Percentiles rank a stretch among this genome's conserved stretches.
These are phyloP conservation scores for Galeruca laticollis DNA, from an alignment of 2,888 invertebrate species.

Conservation along the genomic window DNA sequence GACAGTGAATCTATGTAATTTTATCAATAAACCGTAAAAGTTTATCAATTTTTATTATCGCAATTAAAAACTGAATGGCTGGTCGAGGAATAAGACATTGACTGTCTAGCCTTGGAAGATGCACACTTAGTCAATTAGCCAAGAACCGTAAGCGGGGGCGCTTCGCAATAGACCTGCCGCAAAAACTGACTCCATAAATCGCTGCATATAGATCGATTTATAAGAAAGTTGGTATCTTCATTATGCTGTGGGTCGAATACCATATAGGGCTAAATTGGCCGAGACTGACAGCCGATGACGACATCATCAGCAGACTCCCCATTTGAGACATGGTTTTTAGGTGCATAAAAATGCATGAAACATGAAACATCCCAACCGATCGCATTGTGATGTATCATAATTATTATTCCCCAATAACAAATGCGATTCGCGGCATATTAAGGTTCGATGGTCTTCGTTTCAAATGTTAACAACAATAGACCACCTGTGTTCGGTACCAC, in stretches of 20 bases:
- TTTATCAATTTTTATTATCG: not conserved
- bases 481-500: slow-evolving; percentile 10
- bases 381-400: slow-evolving; percentile 57
- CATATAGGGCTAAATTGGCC: slow-evolving; percentile 67
- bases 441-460: slow-evolving; percentile 15
- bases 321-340: slow-evolving; percentile 63
- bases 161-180: slow-evolving; percentile 50
- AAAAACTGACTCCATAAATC: slow-evolving; percentile 66
- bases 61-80: not conserved
- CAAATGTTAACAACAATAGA: slow-evolving; percentile 18
- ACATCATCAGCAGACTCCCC: slow-evolving; percentile 65
- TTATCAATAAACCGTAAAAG: not conserved
- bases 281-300: slow-evolving; percentile 66
- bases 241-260: slow-evolving; percentile 64
- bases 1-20: too few relatives aligned
- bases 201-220: slow-evolving; percentile 59
- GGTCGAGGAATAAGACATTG: slow-evolving; percentile 24
- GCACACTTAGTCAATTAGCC: slow-evolving; percentile 22
- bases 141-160: slow-evolving; percentile 38
- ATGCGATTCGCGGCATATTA: slow-evolving; percentile 34
- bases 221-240: slow-evolving; percentile 66
- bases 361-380: slow-evolving; percentile 57
- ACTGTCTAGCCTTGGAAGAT: slow-evolving; percentile 18
- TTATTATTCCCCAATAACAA: slow-evolving; percentile 48
- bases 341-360: slow-evolving; percentile 64